A percentile compares a stretch with the other conserved stretches of the same genome.
Conservation (phyloP, 2,797 vertebrate genomes). For the Rhynchotus rufescens region DNA sequence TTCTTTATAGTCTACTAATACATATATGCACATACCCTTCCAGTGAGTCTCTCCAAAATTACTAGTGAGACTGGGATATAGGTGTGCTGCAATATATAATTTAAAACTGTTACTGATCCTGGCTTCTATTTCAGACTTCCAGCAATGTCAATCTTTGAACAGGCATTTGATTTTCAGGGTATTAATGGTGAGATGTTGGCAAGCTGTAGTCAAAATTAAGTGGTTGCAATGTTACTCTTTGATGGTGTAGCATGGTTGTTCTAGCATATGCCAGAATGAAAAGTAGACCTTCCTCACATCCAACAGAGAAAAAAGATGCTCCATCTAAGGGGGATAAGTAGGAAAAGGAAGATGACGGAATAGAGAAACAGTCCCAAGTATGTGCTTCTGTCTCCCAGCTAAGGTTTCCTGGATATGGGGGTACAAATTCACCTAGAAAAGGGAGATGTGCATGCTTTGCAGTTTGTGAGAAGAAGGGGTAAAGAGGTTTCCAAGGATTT, state of each 20-base stretch:
- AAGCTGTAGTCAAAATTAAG: neutral
- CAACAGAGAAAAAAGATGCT: neutral
- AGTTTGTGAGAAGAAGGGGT: neutral
- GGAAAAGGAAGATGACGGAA: neutral
- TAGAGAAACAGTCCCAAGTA: neutral
- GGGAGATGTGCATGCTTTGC: neutral
- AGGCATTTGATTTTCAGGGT: neutral
- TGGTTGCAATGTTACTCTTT: neutral
- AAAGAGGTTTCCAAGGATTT: neutral
- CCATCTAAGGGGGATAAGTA: neutral
- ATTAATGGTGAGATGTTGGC: neutral
- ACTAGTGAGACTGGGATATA: neutral
- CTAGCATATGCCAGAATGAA: neutral
- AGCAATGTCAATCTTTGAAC: neutral
- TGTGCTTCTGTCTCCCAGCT: neutral
- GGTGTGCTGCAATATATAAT: neutral
- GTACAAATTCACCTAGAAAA: neutral
- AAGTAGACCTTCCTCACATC: neutral
- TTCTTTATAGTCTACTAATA: neutral
- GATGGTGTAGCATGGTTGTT: neutral
- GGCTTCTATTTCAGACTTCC: rapidly evolving
- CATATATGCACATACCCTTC: neutral
- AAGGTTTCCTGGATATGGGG: no score
- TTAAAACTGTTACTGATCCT: neutral
- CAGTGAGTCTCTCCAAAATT: neutral